phyloP scores from a whole-genome alignment of 2,113 vertebrate genomes.

The Dissostichus mawsoni region DNA sequence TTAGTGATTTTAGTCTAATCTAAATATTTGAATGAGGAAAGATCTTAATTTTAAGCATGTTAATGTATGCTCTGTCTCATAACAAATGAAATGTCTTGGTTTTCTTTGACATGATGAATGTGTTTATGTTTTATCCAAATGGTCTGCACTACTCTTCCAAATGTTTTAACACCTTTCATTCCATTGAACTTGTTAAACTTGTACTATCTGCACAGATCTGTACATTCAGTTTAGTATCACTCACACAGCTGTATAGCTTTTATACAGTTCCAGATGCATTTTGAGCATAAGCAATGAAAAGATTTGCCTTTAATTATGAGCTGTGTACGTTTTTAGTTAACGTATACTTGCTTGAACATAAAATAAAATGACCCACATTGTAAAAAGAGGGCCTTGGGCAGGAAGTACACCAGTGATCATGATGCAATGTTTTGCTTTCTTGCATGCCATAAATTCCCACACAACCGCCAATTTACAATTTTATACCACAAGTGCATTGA shows the following conservation, averaged over 20 bases:
- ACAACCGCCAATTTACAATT: background rate
- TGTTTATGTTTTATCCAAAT: background rate
- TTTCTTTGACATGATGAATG: background rate
- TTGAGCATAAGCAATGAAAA: background rate
- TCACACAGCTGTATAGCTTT: background rate
- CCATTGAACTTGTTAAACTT: conserved; percentile 31
- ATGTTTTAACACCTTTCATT: background rate
- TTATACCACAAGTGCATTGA: background rate
- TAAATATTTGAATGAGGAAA: conserved; percentile 27
- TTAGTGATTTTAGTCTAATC: conserved; percentile 4
- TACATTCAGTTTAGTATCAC: background rate
- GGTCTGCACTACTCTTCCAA: background rate
- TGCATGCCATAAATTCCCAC: conserved; percentile 44
- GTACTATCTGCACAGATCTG: conserved; percentile 1
- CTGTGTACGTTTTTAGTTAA: background rate
- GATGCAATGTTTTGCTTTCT: conserved; percentile 45
- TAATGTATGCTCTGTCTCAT: background rate
- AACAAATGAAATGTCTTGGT: too few species aligned
- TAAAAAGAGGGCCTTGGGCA: background rate
- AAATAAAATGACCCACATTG: conserved; percentile 2
- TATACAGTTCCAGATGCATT: background rate
- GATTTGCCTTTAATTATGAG: background rate
- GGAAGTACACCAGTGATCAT: conserved; percentile 18
- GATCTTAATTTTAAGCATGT: conserved; percentile 25
- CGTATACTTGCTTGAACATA: background rate